Conservation (phyloP, 2,797 vertebrate species). For the Rhodeus uyekii region DNA sequence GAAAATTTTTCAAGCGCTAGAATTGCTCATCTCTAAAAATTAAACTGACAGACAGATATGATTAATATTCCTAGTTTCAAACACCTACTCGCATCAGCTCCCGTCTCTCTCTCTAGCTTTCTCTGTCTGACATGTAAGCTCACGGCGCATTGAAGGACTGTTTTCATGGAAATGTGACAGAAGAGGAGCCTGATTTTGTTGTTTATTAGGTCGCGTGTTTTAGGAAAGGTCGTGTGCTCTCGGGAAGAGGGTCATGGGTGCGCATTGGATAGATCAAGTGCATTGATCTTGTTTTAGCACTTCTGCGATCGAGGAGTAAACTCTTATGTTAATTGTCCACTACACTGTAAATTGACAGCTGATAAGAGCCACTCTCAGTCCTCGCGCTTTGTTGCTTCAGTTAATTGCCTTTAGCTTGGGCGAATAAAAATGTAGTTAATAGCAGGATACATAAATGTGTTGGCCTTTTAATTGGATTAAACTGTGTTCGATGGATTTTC, state of each 20-base stretch:
- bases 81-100: conserved; percentile 17
- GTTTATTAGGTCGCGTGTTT: conserved; percentile 46
- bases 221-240: conserved; percentile 61
- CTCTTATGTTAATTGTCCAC: conserved; percentile 52
- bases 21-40: conserved; percentile 80
- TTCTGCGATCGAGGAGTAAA: conserved; percentile 62
- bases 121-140: conserved; percentile 36
- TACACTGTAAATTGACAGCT: conserved; percentile 61
- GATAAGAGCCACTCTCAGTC: conserved; percentile 56
- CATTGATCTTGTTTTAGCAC: conserved; percentile 70
- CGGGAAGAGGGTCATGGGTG: conserved; percentile 35
- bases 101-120: conserved; percentile 48
- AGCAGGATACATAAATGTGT: conserved; percentile 10
- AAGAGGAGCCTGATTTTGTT: conserved; percentile 34
- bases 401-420: conserved; percentile 17
- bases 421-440: conserved; percentile 29
- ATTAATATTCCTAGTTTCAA: conserved; percentile 71
- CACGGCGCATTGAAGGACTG: conserved; percentile 27
- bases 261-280: conserved; percentile 50
- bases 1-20: conserved; percentile 69
- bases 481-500: not conserved
- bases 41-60: conserved; percentile 77
- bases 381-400: conserved; percentile 24
- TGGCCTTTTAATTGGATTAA: conserved; percentile 22
- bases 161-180: conserved; percentile 46